phyloP scores from a whole-genome alignment of 23 tunicate species.

The Halocynthia aurantium region DNA sequence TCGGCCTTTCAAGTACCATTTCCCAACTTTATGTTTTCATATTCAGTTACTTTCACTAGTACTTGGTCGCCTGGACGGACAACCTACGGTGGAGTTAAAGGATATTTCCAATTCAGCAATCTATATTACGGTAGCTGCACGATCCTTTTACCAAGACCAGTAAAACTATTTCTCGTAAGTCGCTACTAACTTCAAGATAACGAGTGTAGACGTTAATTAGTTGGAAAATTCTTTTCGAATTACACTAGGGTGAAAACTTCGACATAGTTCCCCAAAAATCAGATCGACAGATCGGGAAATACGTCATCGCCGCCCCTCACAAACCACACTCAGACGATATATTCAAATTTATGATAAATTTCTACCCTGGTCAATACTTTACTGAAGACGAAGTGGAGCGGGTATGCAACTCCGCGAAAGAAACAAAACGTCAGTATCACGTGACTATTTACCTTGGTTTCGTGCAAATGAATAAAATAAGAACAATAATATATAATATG shows the following conservation, averaged over 20 bases:
- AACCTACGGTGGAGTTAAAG: neutral
- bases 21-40: no score
- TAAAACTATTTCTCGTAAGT: neutral
- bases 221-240: neutral
- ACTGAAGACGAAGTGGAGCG: neutral
- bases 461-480: neutral
- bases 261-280: neutral
- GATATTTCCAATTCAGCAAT: conserved; percentile 4
- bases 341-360: conserved; percentile 1
- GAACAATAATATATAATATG: neutral
- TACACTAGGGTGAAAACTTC: conserved; percentile 3
- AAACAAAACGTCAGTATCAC: neutral
- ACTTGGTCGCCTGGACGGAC: conserved; percentile 5
- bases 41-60: neutral
- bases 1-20: no score
- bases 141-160: neutral
- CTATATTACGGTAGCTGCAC: conserved; percentile 4
- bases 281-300: neutral
- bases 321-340: neutral
- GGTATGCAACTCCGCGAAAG: neutral
- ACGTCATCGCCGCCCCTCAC: conserved; percentile 1
- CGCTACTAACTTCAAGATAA: no score
- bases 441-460: neutral
- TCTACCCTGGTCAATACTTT: neutral
- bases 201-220: no score